Evolutionary conservation across 1,140 invertebrate species (phyloP), one percentile per base, ranked within the genome.

Genomic region (Semibalanus balanoides): DNA sequence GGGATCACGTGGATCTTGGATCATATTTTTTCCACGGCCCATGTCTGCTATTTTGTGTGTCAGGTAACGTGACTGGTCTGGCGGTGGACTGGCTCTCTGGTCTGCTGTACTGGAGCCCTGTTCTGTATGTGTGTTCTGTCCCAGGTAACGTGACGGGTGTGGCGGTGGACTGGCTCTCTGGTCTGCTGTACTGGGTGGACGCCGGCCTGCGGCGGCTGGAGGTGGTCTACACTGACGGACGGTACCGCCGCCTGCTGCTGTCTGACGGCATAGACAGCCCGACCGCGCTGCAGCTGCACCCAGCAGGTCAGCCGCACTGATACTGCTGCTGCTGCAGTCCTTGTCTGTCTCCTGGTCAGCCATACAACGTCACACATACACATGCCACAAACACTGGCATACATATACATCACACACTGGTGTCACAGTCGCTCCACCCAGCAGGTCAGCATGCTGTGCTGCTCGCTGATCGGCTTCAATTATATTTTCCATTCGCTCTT

Each of bases 211-310:
- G 90, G 74, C 85, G 92, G 31, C 90, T 95, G 3, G 93, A 94
- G 84, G 92, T 94, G 0, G 87, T 91, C 0, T 89, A 88, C 80
- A 74, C 79, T 17, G 78, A 79, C 76, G 79, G 78, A 1, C 40
- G 74, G n/a, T 64, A 79, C 83, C 19, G 80, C 30, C 77, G 76
- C 0, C 93, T 96, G 0, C 85, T 96, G 3, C 92, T 95, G 82
- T 96, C 94, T 92, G 90, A 92, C 27, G 93, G 95, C 79, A 88
- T 96, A 40, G 94, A 95, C 83, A 91, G 94, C 81, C 93, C 93
- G 0, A 85, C 94, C 80, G 92, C 92, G 19, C 92, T 96, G 78
- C 90, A 89, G n/a, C 83, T 91, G 35, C 89, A 91, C 85, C 88
- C 89, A 19, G 81, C 83, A 31, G 79, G 79, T 80, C 28, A 71